A percentile compares a stretch with the other conserved stretches of the same genome.
Evolutionary conservation across 53 echinoderm and acorn worm species (phyloP).

Genomic region (Paelopatides confundens): DNA sequence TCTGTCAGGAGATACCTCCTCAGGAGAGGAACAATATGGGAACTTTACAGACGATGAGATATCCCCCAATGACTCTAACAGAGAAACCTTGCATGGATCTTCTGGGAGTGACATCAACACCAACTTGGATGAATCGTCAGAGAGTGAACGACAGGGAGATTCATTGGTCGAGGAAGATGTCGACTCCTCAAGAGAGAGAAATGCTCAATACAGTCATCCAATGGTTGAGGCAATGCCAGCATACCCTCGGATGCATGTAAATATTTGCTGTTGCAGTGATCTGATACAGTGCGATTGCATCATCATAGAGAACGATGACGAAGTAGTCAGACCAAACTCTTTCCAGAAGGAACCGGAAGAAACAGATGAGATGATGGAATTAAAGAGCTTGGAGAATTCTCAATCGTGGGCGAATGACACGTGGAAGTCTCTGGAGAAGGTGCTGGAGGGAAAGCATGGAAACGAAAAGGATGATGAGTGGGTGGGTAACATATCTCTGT

Average conservation of each 20-base stretch:
- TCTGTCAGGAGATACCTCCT: not conserved
- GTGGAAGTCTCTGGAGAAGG: constrained; percentile 27
- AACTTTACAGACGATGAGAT: not conserved
- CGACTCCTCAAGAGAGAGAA: not conserved
- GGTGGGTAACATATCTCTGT: not conserved
- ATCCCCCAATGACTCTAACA: not conserved
- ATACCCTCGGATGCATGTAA: constrained; percentile 1
- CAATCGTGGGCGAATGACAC: constrained; percentile 35
- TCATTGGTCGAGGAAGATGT: not conserved
- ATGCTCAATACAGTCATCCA: not conserved
- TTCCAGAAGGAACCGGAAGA: not conserved
- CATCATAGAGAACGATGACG: not conserved
- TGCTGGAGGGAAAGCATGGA: not conserved
- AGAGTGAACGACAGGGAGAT: not conserved
- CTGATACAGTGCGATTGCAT: constrained; percentile 18
- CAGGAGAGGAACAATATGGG: not conserved
- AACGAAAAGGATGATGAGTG: not conserved
- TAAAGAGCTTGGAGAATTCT: not conserved
- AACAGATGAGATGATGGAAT: not conserved
- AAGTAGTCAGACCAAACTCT: not conserved
- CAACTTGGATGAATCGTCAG: not conserved
- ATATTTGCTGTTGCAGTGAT: not conserved
- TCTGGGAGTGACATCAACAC: constrained; percentile 32
- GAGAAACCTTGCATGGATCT: not conserved
- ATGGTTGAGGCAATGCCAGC: not conserved